A percentile compares a stretch with the other conserved stretches of the same genome.
Evolutionary conservation across 37 sponge, comb jelly and placozoan genomes (phyloP).

Genomic region (Spongilla lacustris): DNA sequence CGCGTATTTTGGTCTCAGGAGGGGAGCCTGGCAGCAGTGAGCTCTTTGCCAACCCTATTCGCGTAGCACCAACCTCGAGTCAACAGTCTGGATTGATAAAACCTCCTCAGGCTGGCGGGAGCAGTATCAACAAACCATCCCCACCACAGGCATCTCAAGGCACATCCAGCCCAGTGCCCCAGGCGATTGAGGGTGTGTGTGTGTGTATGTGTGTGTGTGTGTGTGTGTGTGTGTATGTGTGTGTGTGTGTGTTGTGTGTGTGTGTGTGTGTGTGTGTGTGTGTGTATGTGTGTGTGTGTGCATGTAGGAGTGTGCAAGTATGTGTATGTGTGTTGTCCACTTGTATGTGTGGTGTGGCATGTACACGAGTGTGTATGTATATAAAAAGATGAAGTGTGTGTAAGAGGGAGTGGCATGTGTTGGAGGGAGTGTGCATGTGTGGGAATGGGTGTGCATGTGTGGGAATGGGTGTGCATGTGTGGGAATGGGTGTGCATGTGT

Average conservation of each 20-base stretch:
- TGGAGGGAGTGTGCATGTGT: too few species aligned
- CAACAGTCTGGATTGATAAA: not conserved
- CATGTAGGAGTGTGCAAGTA: not conserved
- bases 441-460: too few species aligned
- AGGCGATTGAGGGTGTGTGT: constrained; percentile 45
- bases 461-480: too few species aligned
- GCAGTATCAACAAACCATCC: not conserved
- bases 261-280: too few species aligned
- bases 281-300: too few species aligned
- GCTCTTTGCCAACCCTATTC: constrained; percentile 73
- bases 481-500: too few species aligned
- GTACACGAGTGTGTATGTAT: too few species aligned
- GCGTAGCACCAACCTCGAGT: constrained; percentile 48
- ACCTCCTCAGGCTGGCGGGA: not conserved
- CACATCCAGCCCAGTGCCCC: not conserved
- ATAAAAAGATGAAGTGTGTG: too few species aligned
- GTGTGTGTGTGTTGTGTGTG: too few species aligned
- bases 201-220: not conserved
- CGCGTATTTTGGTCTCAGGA: not conserved
- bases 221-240: not conserved
- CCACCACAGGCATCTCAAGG: not conserved
- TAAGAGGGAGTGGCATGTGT: too few species aligned
- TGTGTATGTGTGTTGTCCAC: not conserved
- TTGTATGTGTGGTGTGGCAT: not conserved
- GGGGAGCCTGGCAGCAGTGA: constrained; percentile 17